These are phyloP conservation scores for Aplysia californica DNA, from an alignment of 1,140 invertebrate genomes.

Conservation along the genomic window DNA sequence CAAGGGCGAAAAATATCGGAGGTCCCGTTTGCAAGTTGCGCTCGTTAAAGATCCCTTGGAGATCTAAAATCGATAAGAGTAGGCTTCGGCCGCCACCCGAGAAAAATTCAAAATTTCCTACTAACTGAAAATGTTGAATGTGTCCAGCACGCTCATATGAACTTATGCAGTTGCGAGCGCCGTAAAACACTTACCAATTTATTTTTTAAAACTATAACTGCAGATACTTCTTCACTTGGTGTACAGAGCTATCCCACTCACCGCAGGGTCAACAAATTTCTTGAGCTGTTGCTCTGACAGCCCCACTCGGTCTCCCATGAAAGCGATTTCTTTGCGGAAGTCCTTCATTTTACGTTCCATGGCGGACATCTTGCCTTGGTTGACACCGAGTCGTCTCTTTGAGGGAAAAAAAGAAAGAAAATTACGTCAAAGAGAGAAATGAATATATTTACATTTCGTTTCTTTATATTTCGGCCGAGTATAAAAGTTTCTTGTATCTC, in stretches of 20 bases:
- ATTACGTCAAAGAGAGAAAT: background rate
- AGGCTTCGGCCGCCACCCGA: no score
- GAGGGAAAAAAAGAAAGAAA: background rate
- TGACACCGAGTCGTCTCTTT: background rate
- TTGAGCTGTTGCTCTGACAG: conserved; percentile 15
- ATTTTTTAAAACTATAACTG: no score
- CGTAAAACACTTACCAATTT: no score
- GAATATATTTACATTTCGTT: background rate
- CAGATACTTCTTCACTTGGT: no score
- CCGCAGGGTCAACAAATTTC: conserved; percentile 1
- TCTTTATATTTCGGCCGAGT: background rate
- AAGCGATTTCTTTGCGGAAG: background rate
- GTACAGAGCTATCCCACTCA: background rate
- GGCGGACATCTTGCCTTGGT: conserved; percentile 3
- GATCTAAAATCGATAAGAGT: no score
- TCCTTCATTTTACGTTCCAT: background rate
- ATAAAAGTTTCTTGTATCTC: background rate
- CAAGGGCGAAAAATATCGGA: no score
- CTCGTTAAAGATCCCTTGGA: no score
- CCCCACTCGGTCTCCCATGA: background rate
- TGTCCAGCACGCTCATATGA: no score
- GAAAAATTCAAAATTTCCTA: no score
- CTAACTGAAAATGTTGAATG: no score
- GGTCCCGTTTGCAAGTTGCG: no score
- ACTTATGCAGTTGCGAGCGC: no score